Evolutionary conservation across 2,888 invertebrate genomes (phyloP), one percentile per base, ranked within the genome.

Genomic region (Mesochorus sp.): DNA sequence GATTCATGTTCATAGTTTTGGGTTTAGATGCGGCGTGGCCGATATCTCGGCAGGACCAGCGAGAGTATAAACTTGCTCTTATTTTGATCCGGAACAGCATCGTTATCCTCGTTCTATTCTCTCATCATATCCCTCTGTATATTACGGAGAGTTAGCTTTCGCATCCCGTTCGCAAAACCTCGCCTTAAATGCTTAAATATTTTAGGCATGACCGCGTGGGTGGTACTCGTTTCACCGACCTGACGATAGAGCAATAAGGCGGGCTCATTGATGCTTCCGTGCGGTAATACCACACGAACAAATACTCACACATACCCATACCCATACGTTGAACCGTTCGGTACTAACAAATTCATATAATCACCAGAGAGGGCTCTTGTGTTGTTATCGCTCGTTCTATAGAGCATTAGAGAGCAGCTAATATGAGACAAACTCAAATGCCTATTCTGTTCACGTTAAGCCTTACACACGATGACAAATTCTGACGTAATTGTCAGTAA

Each of bases 121-220:
- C 57, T 28, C 73, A 70, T 77, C 61, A 53, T 71, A 17, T 31
- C 44, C 55, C 17, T 34, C 3, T 14, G 14, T 47, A 42, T 31
- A 24, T 49, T 31, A 12, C 24, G 12, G 4, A 1, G 12, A 21
- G 10, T 6, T 14, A 14, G 2, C 37, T 37, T 37, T 37, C 57
- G 34, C 14, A 51, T 44, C 26, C 44, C 44, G 14, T 19, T 31
- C 57, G 12, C 14, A 31, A 61, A 57, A 66, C 42, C 51, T 78
- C 74, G 74, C n/a, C n/a, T 78, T 78, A 77, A 64, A 68, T 77
- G 68, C 72, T 77, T 68, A 70, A 61, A 78, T 70, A 74, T 78
- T 78, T 78, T 64, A 78, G 42, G 64, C 70, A 34, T 66, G 64
- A 57, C 37, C 39, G 26, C n/a, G 49, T 8, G 34, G 37, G 70